Evolutionary conservation across 1,140 invertebrate genomes (phyloP).

Genomic region (Macrobrachium rosenbergii): DNA sequence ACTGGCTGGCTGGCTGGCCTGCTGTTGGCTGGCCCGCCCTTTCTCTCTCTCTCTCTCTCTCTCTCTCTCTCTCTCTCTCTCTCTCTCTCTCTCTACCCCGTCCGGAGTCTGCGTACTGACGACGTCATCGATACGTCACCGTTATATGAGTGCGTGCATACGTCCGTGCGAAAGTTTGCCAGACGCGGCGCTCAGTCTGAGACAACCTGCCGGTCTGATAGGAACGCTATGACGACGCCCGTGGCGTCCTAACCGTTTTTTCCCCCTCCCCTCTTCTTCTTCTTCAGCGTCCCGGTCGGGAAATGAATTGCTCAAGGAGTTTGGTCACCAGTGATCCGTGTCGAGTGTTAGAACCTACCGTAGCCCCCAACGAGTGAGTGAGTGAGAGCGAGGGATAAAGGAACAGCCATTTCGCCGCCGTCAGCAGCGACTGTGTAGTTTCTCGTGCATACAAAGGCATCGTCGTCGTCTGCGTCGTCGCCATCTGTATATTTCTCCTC

Average conservation of each 20-base stretch:
- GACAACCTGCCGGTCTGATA: conserved; percentile 21
- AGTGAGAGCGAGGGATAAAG: too few relatives aligned
- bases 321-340: too few relatives aligned
- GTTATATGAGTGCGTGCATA: conserved; percentile 25
- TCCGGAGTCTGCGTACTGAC: conserved; percentile 59
- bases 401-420: too few relatives aligned
- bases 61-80: conserved; percentile 25
- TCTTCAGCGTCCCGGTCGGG: too few relatives aligned
- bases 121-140: conserved; percentile 62
- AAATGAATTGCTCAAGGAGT: too few relatives aligned
- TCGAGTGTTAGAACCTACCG: too few relatives aligned
- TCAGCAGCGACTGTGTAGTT: too few relatives aligned
- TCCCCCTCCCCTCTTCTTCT: neutral
- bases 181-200: conserved; percentile 47
- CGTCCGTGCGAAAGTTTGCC: conserved; percentile 35
- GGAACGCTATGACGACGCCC: conserved; percentile 26
- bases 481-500: too few relatives aligned
- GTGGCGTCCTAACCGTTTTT: conserved; percentile 21
- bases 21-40: neutral
- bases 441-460: too few relatives aligned
- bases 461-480: too few relatives aligned
- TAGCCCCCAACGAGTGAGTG: too few relatives aligned
- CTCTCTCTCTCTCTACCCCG: conserved; percentile 4
- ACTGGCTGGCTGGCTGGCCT: neutral
- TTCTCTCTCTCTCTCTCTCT: conserved; percentile 38